These are phyloP conservation scores for Microplitis manilae DNA, from an alignment of 2,888 invertebrate genomes.

Conservation along the genomic window DNA sequence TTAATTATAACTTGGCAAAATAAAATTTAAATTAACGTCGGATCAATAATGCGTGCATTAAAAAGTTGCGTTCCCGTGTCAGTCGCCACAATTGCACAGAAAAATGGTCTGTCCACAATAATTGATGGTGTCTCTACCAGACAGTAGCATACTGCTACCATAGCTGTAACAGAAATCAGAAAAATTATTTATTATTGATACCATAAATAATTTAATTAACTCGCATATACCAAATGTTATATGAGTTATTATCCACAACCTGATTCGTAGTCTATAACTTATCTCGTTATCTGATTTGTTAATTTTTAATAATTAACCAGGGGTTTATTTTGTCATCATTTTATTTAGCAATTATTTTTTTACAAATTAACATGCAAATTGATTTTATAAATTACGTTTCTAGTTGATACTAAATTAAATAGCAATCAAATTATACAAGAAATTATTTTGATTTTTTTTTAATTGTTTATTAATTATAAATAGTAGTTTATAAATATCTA, in stretches of 20 bases:
- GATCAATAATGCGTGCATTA: slow-evolving; percentile 29
- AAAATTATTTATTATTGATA: neutral
- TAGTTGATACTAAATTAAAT: no score
- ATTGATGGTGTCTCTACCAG: slow-evolving; percentile 13
- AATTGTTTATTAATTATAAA: no score
- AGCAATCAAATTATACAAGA: no score
- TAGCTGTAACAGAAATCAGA: slow-evolving; percentile 9
- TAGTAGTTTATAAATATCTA: no score
- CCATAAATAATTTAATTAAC: neutral
- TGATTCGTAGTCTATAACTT: neutral
- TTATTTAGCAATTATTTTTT: neutral
- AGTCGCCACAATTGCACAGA: slow-evolving; percentile 37
- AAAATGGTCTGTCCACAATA: slow-evolving; percentile 29
- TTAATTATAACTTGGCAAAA: neutral
- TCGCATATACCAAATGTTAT: neutral
- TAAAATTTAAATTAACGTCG: slow-evolving; percentile 1
- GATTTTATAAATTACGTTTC: no score
- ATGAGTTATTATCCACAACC: neutral
- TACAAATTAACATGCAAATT: no score
- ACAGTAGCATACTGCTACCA: neutral
- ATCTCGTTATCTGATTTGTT: neutral
- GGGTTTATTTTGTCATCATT: neutral
- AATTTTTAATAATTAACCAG: neutral
- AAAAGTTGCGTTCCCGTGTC: slow-evolving; percentile 29
- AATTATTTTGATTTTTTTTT: no score